Conservation (phyloP, 2,888 invertebrate genomes). For the Acleris holmiana region DNA sequence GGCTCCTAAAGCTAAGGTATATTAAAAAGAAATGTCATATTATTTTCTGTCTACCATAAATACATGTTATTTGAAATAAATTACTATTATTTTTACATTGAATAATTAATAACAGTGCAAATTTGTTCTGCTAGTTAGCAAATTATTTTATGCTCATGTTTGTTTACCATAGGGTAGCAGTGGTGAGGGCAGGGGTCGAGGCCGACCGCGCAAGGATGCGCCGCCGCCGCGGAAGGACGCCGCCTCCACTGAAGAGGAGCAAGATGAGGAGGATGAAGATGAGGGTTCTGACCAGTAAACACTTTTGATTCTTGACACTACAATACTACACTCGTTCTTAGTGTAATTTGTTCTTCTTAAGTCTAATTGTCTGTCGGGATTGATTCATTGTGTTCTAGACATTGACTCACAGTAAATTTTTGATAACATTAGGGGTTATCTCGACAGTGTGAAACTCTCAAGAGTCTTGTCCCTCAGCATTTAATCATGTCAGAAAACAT, state of each 20-base stretch:
- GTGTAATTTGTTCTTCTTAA: constrained; percentile 81
- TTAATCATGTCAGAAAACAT: constrained; percentile 67
- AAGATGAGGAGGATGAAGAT: constrained; percentile 77
- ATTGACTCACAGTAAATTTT: constrained; percentile 38
- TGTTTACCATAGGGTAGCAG: constrained; percentile 59
- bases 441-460: constrained; percentile 72
- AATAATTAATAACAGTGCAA: no score
- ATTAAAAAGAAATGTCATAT: no score
- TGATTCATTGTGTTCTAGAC: constrained; percentile 52
- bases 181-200: constrained; percentile 75
- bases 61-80: no score
- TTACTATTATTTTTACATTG: no score
- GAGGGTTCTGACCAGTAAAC: constrained; percentile 82
- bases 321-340: constrained; percentile 65
- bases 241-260: constrained; percentile 78
- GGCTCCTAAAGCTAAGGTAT: constrained; percentile 74
- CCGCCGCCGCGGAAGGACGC: constrained; percentile 80
- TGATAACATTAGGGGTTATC: constrained; percentile 66
- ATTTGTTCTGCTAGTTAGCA: no score
- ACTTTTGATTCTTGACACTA: constrained; percentile 55
- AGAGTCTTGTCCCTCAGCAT: constrained; percentile 67
- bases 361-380: constrained; percentile 57
- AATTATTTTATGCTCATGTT: not conserved
- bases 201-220: constrained; percentile 78
- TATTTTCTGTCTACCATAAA: no score